Evolutionary conservation across 1,140 invertebrate genomes (phyloP).

Genomic region (Solen grandis): DNA sequence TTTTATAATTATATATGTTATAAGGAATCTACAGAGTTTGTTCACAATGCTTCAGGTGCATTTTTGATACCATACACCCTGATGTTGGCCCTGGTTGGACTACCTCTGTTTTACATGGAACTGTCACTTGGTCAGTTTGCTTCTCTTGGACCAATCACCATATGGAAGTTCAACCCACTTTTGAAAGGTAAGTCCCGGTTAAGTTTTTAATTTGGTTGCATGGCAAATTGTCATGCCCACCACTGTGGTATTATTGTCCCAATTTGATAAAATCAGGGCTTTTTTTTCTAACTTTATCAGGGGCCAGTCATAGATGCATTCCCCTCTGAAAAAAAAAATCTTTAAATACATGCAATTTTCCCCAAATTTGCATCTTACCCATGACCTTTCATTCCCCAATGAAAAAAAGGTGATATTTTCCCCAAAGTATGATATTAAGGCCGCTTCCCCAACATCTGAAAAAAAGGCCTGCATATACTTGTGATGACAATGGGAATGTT

Average conservation of each 20-base stretch:
- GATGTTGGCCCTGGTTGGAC: slow-evolving; percentile 83
- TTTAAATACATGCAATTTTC: too few relatives aligned
- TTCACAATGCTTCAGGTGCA: slow-evolving; percentile 79
- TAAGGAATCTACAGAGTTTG: not conserved
- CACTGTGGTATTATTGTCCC: not conserved
- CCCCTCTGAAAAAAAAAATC: not conserved
- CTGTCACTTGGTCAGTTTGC: slow-evolving; percentile 81
- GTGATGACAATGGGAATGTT: too few relatives aligned
- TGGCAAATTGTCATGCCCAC: too few relatives aligned
- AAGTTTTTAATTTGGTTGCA: too few relatives aligned
- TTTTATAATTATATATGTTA: not conserved
- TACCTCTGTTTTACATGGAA: slow-evolving; percentile 82
- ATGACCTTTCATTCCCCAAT: not conserved
- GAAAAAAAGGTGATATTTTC: too few relatives aligned
- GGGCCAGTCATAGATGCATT: too few relatives aligned
- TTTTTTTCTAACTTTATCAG: not conserved
- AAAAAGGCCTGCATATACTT: too few relatives aligned
- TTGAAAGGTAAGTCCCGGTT: slow-evolving; percentile 78
- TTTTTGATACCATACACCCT: slow-evolving; percentile 83
- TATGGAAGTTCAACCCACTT: slow-evolving; percentile 81
- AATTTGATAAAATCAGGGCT: not conserved
- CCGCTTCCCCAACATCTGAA: too few relatives aligned
- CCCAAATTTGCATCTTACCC: not conserved
- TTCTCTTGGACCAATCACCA: slow-evolving; percentile 78
- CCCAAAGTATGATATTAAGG: too few relatives aligned